phyloP scores from a whole-genome alignment of 2,113 vertebrate species.

The Larimichthys crocea region DNA sequence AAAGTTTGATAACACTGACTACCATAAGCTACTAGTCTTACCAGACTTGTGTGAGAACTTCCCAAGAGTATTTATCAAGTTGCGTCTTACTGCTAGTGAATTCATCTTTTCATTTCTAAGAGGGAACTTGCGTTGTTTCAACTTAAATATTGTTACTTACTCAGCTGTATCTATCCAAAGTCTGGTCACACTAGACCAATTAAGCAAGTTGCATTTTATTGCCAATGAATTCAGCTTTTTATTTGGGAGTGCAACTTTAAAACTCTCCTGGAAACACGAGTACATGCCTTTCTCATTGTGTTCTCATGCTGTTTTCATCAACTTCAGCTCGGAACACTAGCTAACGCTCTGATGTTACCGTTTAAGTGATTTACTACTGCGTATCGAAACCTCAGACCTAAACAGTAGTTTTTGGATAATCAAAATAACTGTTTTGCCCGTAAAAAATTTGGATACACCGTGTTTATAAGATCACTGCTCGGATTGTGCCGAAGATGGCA shows the following conservation, averaged over 20 bases:
- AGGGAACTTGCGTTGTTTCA: too few species aligned
- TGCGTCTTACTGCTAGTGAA: background rate
- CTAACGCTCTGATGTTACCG: background rate
- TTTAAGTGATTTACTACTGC: constrained; percentile 8
- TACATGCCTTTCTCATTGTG: background rate
- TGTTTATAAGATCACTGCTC: constrained; percentile 58
- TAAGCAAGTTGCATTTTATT: background rate
- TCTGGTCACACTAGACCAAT: background rate
- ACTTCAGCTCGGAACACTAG: background rate
- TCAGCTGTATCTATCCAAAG: too few species aligned
- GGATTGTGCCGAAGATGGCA: constrained; percentile 29
- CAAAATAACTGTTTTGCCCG: constrained; percentile 53
- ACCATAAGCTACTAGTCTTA: too few species aligned
- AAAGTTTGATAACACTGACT: too few species aligned
- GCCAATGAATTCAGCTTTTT: too few species aligned
- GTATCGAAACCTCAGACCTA: constrained; percentile 8
- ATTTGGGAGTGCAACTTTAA: background rate
- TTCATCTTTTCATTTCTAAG: background rate
- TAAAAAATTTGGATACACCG: constrained; percentile 31
- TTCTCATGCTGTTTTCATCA: constrained; percentile 10
- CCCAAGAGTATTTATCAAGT: too few species aligned
- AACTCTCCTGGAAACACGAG: background rate
- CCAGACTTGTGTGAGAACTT: too few species aligned
- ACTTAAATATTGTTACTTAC: background rate
- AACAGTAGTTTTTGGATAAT: constrained; percentile 55